A percentile compares a stretch with the other conserved stretches of the same genome.
Evolutionary conservation across 2,113 vertebrate genomes (phyloP).

Genomic region (Gymnocephalus cernua): DNA sequence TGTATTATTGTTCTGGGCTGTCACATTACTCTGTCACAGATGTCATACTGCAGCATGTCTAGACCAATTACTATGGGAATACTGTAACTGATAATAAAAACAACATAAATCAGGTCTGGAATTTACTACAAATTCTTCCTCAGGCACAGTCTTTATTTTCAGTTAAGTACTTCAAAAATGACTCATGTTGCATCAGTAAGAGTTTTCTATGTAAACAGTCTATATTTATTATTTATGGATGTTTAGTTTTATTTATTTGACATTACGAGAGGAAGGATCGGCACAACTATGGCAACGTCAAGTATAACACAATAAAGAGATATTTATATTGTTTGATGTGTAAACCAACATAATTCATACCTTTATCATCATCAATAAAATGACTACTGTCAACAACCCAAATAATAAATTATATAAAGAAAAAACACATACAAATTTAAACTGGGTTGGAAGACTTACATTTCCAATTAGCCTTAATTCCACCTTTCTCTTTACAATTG

Average conservation of each 20-base stretch:
- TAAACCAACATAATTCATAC: background rate
- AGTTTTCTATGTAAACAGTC: background rate
- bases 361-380: background rate
- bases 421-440: background rate
- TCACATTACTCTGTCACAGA: conserved; percentile 3
- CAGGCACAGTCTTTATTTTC: background rate
- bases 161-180: background rate
- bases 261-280: background rate
- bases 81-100: conserved; percentile 17
- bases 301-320: background rate
- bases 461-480: background rate
- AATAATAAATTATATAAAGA: background rate
- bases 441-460: background rate
- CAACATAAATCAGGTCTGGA: conserved; percentile 22
- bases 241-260: background rate
- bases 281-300: background rate
- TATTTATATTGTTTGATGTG: background rate
- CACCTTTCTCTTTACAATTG: background rate
- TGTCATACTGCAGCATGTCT: background rate
- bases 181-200: background rate
- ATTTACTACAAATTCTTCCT: conserved; percentile 20
- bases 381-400: background rate
- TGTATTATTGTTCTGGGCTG: background rate
- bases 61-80: conserved; percentile 6
- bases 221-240: background rate